Percentiles rank a stretch among this genome's conserved stretches.
These are phyloP conservation scores for Moxostoma hubbsi DNA, from an alignment of 2,797 vertebrate genomes.

Conservation along the genomic window DNA sequence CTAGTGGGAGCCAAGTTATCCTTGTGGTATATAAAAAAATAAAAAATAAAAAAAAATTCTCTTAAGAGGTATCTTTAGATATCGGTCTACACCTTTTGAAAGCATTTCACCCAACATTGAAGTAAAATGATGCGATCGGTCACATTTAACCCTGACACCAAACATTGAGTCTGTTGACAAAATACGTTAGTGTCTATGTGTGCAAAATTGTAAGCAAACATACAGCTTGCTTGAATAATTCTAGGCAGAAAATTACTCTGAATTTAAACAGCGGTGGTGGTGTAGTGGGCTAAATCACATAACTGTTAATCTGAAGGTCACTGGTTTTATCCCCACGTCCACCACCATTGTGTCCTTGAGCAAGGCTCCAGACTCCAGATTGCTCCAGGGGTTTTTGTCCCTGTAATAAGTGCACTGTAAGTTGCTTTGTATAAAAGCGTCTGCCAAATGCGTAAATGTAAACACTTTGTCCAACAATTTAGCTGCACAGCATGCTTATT, in stretches of 20 bases:
- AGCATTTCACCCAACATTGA: neutral
- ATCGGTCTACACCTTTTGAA: neutral
- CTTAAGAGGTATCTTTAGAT: neutral
- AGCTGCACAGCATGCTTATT: conserved; percentile 18
- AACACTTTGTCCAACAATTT: conserved; percentile 9
- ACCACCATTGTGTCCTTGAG: no score
- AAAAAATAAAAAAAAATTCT: neutral
- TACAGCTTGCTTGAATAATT: neutral
- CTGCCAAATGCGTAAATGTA: no score
- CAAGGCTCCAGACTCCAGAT: no score
- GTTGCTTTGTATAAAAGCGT: no score
- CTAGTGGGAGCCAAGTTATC: neutral
- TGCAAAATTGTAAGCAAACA: conserved; percentile 4
- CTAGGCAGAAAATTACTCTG: neutral
- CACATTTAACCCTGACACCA: neutral
- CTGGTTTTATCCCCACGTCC: no score
- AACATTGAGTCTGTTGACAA: neutral
- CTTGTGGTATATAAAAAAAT: neutral
- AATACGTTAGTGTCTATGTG: conserved; percentile 7
- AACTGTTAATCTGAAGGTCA: no score
- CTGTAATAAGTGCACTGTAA: no score
- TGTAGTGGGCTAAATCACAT: no score
- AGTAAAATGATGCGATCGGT: neutral
- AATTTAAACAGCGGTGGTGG: neutral
- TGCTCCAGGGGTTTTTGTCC: no score